Base-by-base conservation (phyloP, 1,140 invertebrate species). In the Zaprionus lachaisei region DNA sequence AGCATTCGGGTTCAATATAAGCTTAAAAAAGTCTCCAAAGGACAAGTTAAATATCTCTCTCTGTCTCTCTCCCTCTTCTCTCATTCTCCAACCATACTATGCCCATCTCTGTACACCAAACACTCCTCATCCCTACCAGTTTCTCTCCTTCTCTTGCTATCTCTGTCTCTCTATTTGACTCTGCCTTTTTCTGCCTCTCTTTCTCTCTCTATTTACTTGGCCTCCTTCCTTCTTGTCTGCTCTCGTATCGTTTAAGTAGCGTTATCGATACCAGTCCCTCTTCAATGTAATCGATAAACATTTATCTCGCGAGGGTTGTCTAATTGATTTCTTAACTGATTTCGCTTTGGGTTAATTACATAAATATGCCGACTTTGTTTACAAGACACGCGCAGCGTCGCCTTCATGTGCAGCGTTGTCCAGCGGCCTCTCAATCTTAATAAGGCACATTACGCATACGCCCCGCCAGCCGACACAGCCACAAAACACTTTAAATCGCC, bases 401-500 rank as follows among this genome's bases (percentile, higher is more conserved):
- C 11, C 54, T 6, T 28, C 20, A 1, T 26, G 15, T 34, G 14
- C 24, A 20, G 26, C 26, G 2, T 17, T 41, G 5, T n/a, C n/a
- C n/a, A 47, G 20, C 22, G 14, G 20, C 12, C 37, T 37, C 28
- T 64, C 47, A 44, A 64, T 62, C 58, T 61, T 55, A 31, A 69
- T 65, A 38, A 17, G 58, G 20, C 60, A 12, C 17, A 72, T 55
- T 61, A 61, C 47, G 73, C 58, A 75, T 75, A 71, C 72, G 60
- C 60, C 24, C 15, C 34, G 51, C 14, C 37, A 37, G 15, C 28
- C 14, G n/a, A 38, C 11, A 1, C 11, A 15, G 37, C 2, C 15
- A 31, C 37, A 55, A 57, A 38, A 28, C 41, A 51, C 64, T 72
- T 60, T 60, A 60, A 72, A 67, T 60, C 38, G 31, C 44, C 63